These are phyloP conservation scores for Acleris sparsana DNA, from an alignment of 2,888 invertebrate genomes.

Conservation along the genomic window DNA sequence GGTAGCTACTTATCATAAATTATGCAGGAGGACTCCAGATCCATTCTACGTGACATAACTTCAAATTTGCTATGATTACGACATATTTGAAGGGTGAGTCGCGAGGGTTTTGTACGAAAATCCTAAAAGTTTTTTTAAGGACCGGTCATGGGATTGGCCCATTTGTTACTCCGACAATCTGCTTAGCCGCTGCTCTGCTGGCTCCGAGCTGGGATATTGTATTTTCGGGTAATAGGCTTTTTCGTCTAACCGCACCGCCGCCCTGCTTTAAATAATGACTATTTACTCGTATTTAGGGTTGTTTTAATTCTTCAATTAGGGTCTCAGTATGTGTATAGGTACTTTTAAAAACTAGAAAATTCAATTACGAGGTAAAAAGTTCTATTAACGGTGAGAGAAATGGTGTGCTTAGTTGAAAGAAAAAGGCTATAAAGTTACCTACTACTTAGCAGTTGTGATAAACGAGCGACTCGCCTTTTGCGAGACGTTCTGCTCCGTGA, in stretches of 20 bases:
- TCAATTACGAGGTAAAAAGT: neutral
- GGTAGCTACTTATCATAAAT: conserved; percentile 33
- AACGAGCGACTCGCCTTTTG: conserved; percentile 48
- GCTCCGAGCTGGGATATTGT: conserved; percentile 41
- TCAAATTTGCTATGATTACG: conserved; percentile 40
- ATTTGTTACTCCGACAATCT: conserved; percentile 57
- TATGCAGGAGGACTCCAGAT: conserved; percentile 31
- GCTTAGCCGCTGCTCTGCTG: conserved; percentile 42
- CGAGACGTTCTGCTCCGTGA: conserved; percentile 50
- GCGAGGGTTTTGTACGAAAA: conserved; percentile 43
- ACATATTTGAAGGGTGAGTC: conserved; percentile 43
- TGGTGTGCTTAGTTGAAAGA: conserved; percentile 15
- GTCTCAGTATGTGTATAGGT: neutral
- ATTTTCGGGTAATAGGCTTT: conserved; percentile 45
- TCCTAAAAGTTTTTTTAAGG: conserved; percentile 47
- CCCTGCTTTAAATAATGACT: conserved; percentile 35
- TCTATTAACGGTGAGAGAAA: conserved; percentile 3
- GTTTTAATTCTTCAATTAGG: neutral
- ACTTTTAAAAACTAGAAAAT: neutral
- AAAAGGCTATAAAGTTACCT: conserved; percentile 25
- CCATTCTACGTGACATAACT: conserved; percentile 34
- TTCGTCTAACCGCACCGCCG: conserved; percentile 30
- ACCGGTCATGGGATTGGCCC: conserved; percentile 52
- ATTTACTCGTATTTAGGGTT: conserved; percentile 18
- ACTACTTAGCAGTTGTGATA: conserved; percentile 46